Conservation (phyloP, 2,797 vertebrate species). For the Gadopsis bispinosus region DNA sequence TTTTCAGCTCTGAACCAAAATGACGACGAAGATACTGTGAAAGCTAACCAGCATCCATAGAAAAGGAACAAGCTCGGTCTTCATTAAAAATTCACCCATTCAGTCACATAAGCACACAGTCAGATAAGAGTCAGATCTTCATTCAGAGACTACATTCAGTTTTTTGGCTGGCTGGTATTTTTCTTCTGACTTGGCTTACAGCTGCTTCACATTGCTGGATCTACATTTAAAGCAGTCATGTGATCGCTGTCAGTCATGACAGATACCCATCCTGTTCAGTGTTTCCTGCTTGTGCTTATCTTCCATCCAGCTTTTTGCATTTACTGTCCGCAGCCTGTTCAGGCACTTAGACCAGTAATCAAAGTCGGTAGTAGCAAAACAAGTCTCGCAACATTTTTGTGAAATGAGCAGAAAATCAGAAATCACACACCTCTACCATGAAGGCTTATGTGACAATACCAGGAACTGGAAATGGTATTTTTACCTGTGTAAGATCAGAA, state of each 20-base stretch:
- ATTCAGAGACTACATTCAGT: conserved; percentile 38
- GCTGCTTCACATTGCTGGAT: conserved; percentile 59
- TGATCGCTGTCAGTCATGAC: conserved; percentile 53
- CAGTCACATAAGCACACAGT: conserved; percentile 26
- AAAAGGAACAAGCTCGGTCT: conserved; percentile 34
- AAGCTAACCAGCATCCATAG: conserved; percentile 33
- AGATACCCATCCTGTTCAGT: conserved; percentile 75
- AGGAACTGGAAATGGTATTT: conserved; percentile 6
- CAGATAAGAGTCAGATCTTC: conserved; percentile 47
- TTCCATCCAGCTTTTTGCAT: conserved; percentile 81
- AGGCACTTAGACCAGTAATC: conserved; percentile 41
- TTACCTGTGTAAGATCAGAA: conserved; percentile 15
- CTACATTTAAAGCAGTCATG: conserved; percentile 49
- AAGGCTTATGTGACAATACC: not conserved
- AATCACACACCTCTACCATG: not conserved
- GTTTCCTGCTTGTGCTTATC: conserved; percentile 82
- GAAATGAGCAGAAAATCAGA: conserved; percentile 46
- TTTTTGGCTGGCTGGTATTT: conserved; percentile 56
- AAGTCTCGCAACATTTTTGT: conserved; percentile 40
- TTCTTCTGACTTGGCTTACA: conserved; percentile 59
- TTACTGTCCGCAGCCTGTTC: conserved; percentile 64
- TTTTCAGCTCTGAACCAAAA: conserved; percentile 41
- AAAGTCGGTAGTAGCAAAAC: conserved; percentile 26
- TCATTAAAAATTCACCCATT: conserved; percentile 37
- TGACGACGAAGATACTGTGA: conserved; percentile 11